Evolutionary conservation across 2,888 invertebrate species (phyloP).

Genomic region (Chironomus tentans): DNA sequence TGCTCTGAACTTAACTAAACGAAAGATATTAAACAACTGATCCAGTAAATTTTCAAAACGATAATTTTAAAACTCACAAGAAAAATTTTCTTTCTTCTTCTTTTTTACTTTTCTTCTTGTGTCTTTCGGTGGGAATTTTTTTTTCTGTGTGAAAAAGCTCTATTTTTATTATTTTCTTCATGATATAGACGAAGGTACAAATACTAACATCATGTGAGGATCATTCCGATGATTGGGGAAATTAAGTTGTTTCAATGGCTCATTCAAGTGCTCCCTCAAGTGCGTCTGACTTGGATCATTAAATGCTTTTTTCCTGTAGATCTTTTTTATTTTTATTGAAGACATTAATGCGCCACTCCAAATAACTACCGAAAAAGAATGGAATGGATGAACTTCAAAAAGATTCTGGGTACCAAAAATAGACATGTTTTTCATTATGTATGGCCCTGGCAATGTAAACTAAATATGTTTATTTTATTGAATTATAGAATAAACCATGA

Average conservation of each 20-base stretch:
- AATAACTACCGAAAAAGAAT: too few relatives aligned
- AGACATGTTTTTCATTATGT: too few relatives aligned
- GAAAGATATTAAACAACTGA: conserved; percentile 28
- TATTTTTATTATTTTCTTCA: conserved; percentile 22
- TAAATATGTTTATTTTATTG: too few relatives aligned
- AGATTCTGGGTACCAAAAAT: too few relatives aligned
- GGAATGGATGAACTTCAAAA: too few relatives aligned
- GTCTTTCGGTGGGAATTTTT: conserved; percentile 9
- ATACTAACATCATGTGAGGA: conserved; percentile 1
- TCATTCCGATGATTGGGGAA: neutral
- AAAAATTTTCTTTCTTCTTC: conserved; percentile 9
- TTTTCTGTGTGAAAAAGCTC: conserved; percentile 16
- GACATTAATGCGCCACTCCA: neutral
- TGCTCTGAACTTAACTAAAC: conserved; percentile 26
- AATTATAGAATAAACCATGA: too few relatives aligned
- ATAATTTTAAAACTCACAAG: conserved; percentile 23
- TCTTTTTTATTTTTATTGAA: too few relatives aligned
- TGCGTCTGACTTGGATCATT: neutral
- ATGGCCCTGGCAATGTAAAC: too few relatives aligned
- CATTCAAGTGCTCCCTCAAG: too few relatives aligned
- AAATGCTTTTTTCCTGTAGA: too few relatives aligned
- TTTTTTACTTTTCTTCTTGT: too few relatives aligned
- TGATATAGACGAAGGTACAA: neutral
- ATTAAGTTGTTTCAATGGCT: too few relatives aligned
- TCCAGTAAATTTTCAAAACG: conserved; percentile 27